Conservation (phyloP, 2,113 vertebrate species). For the Scolopax mira region DNA sequence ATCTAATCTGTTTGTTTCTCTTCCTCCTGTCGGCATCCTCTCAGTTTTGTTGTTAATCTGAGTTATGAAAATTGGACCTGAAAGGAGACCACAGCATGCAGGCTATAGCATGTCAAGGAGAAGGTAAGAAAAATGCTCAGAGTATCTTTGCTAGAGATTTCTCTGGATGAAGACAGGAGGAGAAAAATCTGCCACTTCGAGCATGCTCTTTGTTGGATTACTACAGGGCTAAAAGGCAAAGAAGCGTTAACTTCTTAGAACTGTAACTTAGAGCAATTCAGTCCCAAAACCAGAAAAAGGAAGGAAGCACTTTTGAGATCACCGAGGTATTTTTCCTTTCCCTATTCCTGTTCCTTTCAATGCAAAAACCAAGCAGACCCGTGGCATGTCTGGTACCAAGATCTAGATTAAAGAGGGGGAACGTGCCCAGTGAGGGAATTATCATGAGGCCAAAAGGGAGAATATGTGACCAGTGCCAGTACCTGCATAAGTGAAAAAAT, state of each 20-base stretch:
- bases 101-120: not conserved
- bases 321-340: not conserved
- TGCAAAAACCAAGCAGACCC: not conserved
- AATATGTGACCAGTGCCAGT: accelerated
- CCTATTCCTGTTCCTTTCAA: not conserved
- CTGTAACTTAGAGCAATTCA: not conserved
- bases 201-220: not conserved
- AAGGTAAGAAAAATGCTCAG: not conserved
- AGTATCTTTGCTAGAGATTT: not conserved
- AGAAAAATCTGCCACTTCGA: not conserved
- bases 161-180: not conserved
- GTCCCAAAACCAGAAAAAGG: not conserved
- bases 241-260: not conserved
- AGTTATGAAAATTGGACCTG: conserved; percentile 34
- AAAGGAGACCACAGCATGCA: not conserved
- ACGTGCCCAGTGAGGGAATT: not conserved
- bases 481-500: not conserved
- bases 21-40: conserved; percentile 12
- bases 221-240: not conserved
- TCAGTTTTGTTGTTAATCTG: conserved; percentile 26
- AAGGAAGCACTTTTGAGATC: not conserved
- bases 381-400: not conserved
- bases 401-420: not conserved
- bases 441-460: accelerated
- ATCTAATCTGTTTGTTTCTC: conserved; percentile 31